phyloP scores from a whole-genome alignment of 1,140 invertebrate genomes.

The Bactericera cockerelli region DNA sequence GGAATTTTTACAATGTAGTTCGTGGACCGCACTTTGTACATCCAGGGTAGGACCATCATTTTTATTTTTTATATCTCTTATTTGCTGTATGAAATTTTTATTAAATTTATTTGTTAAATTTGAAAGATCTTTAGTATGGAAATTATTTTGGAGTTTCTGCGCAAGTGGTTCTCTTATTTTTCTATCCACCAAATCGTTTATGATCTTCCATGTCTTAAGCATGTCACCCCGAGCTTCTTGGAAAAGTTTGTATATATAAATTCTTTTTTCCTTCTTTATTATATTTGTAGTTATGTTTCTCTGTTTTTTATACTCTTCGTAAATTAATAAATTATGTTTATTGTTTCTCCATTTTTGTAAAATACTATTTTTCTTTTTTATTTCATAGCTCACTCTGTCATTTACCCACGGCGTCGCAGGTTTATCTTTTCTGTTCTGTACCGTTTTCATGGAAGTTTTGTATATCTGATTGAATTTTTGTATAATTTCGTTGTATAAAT shows the following conservation, averaged over 20 bases:
- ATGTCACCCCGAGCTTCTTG: not conserved
- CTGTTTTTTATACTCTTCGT: not conserved
- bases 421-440: too few relatives aligned
- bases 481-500: too few relatives aligned
- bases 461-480: too few relatives aligned
- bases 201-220: not conserved
- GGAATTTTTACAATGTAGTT: not conserved
- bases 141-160: not conserved
- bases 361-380: too few relatives aligned
- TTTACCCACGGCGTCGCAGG: too few relatives aligned
- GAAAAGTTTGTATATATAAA: not conserved
- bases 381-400: too few relatives aligned
- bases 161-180: not conserved
- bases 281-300: not conserved
- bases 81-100: not conserved
- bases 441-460: too few relatives aligned
- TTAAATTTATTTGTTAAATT: not conserved
- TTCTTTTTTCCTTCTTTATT: slow-evolving; percentile 6
- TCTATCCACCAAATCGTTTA: not conserved
- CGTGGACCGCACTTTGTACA: not conserved
- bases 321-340: not conserved
- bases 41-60: not conserved
- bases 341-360: not conserved
- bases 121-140: not conserved
- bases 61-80: not conserved